Evolutionary conservation across 2,113 vertebrate species (phyloP).

Genomic region (Macrotis lagotis): DNA sequence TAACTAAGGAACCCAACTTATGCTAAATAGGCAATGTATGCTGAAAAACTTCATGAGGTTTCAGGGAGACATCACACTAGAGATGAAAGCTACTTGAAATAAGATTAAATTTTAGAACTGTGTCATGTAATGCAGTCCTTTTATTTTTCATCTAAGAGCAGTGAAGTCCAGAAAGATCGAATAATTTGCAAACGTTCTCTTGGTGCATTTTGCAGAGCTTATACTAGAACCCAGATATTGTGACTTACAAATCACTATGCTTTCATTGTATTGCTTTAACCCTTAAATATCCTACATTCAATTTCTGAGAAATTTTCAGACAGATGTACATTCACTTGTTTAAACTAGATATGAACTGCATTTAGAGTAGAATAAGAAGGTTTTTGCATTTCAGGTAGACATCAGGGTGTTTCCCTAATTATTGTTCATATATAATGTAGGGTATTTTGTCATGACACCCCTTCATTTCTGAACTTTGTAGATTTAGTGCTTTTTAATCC

Average conservation of each 20-base stretch:
- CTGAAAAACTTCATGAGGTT: background rate
- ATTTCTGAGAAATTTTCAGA: slow-evolving; percentile 4
- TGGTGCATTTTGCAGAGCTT: background rate
- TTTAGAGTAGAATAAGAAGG: slow-evolving; percentile 34
- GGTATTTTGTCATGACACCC: background rate
- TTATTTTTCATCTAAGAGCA: background rate
- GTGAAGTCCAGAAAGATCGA: background rate
- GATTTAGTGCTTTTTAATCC: slow-evolving; percentile 18
- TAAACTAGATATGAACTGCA: background rate
- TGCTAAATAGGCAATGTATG: background rate
- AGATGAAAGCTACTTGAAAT: background rate
- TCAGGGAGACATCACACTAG: background rate
- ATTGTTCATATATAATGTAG: slow-evolving; percentile 7
- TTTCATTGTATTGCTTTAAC: background rate
- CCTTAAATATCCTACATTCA: background rate
- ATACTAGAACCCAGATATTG: background rate
- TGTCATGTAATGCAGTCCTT: background rate
- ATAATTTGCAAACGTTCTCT: background rate
- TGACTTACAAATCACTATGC: background rate
- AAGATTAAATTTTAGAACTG: background rate
- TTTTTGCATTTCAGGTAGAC: background rate
- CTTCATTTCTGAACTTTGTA: background rate
- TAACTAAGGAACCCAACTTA: background rate
- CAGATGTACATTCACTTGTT: background rate
- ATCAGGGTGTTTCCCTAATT: background rate